phyloP scores from a whole-genome alignment of 2,113 vertebrate species.

The Pyrgilauda ruficollis region DNA sequence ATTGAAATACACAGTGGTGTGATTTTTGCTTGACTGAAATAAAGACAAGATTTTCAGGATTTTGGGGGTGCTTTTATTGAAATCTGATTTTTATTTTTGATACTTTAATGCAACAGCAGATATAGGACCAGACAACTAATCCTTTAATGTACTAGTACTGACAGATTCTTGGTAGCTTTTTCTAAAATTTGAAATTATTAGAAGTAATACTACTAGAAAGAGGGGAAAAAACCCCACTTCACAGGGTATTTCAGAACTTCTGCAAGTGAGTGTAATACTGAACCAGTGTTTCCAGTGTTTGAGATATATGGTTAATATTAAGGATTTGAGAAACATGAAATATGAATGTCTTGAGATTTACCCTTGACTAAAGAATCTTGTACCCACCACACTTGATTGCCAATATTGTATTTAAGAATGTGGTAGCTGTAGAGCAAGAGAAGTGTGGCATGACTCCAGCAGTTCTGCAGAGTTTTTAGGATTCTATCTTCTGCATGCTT shows the following conservation, averaged over 20 bases:
- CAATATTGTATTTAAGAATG: not conserved
- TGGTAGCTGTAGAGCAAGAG: not conserved
- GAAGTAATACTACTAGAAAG: not conserved
- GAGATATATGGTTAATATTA: not conserved
- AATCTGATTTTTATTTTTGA: not conserved
- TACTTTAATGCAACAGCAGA: not conserved
- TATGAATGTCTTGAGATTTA: not conserved
- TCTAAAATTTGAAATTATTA: not conserved
- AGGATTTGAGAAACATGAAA: not conserved
- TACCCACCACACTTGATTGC: not conserved
- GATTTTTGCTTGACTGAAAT: not conserved
- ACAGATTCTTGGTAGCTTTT: not conserved
- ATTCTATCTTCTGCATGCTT: not conserved
- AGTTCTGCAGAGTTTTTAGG: not conserved
- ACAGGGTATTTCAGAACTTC: not conserved
- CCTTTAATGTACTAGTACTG: not conserved
- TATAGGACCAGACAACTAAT: not conserved
- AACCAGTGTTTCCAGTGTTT: not conserved
- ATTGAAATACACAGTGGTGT: not conserved
- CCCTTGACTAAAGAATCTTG: not conserved
- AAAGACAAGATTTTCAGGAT: not conserved
- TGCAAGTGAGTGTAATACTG: not conserved
- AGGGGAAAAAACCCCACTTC: fast-evolving
- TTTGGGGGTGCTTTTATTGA: not conserved
- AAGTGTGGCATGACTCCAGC: not conserved